These are phyloP conservation scores for Alca torda DNA, from an alignment of 2,797 vertebrate species.

Conservation along the genomic window DNA sequence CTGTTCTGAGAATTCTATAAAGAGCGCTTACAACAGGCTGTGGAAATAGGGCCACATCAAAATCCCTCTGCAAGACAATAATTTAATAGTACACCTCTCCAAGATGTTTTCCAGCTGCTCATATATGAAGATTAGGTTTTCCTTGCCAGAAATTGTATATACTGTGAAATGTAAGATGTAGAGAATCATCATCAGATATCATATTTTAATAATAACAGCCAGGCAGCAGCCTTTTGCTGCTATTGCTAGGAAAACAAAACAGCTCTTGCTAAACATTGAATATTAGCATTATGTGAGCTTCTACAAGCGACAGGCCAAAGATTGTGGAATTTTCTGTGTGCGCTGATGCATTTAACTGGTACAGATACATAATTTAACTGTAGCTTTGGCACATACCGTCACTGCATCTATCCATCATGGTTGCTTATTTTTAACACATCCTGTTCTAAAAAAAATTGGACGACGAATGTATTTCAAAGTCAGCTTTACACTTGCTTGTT, in stretches of 20 bases:
- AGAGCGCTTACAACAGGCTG: background rate
- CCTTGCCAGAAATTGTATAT: background rate
- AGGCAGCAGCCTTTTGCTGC: background rate
- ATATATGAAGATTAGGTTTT: background rate
- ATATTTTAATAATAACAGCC: conserved; percentile 6
- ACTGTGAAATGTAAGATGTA: background rate
- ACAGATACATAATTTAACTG: background rate
- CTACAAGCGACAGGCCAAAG: background rate
- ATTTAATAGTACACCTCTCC: background rate
- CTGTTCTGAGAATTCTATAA: background rate
- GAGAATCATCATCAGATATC: background rate
- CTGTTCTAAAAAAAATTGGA: background rate
- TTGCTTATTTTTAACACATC: conserved; percentile 1
- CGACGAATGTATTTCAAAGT: background rate
- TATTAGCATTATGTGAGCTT: background rate
- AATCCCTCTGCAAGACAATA: background rate
- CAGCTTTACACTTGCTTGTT: background rate
- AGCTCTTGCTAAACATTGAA: background rate
- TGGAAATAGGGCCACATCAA: background rate
- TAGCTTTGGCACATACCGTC: background rate
- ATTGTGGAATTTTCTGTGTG: background rate
- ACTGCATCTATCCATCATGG: background rate
- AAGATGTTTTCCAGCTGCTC: background rate
- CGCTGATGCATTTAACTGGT: background rate
- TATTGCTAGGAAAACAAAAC: background rate